A percentile compares a stretch with the other conserved stretches of the same genome.
Conservation (phyloP, 2,113 vertebrate genomes). For the Puntigrus tetrazona region DNA sequence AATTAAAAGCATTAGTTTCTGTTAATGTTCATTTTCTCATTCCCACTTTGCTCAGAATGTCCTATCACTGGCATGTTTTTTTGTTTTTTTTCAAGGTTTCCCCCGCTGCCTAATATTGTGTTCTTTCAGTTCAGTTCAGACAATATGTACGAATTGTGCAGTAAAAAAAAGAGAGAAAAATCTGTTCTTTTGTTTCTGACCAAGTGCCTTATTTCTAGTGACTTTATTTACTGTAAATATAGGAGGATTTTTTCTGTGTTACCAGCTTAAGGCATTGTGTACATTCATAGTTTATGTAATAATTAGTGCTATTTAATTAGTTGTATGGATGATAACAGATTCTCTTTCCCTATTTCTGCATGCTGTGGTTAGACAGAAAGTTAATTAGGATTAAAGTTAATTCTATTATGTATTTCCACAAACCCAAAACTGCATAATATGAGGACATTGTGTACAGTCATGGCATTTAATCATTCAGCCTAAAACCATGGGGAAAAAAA, state of each 20-base stretch:
- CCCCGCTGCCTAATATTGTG: conserved; percentile 66
- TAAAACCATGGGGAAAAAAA: background rate
- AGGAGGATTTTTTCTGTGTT: background rate
- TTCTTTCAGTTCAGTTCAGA: conserved; percentile 70
- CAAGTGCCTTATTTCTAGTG: conserved; percentile 19
- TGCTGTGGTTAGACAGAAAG: background rate
- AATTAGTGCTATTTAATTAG: background rate
- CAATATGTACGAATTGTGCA: conserved; percentile 76
- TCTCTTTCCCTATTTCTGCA: background rate
- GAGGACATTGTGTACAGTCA: background rate
- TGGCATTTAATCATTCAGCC: background rate
- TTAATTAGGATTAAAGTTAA: background rate
- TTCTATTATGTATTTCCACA: background rate
- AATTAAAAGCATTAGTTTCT: conserved; percentile 50
- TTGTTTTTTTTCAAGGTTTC: conserved; percentile 64
- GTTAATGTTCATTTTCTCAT: conserved; percentile 50
- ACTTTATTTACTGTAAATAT: conserved; percentile 4
- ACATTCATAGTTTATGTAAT: background rate
- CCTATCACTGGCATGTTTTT: conserved; percentile 57
- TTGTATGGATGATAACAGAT: background rate
- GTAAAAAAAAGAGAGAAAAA: conserved; percentile 68
- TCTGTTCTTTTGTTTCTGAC: conserved; percentile 21
- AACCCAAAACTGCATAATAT: background rate
- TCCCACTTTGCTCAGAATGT: conserved; percentile 58
- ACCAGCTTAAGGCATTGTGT: background rate